phyloP scores from a whole-genome alignment of 2,888 invertebrate genomes.

The Apantesis nais region DNA sequence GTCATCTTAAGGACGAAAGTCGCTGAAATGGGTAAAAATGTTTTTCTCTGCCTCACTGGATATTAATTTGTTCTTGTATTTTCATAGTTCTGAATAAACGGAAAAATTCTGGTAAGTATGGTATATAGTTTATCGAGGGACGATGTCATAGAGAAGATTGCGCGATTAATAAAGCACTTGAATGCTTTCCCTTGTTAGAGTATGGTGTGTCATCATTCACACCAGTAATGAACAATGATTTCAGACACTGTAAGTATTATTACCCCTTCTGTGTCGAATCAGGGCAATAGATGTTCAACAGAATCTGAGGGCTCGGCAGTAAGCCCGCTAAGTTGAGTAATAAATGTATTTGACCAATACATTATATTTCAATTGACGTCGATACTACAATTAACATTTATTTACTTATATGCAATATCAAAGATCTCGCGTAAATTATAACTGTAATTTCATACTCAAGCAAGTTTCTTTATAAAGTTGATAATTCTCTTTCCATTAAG shows the following conservation, averaged over 20 bases:
- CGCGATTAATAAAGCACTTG: too few species aligned
- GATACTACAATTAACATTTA: too few species aligned
- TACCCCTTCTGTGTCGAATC: background rate
- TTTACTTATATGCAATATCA: too few species aligned
- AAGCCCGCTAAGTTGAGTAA: too few species aligned
- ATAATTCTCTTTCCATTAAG: conserved; percentile 19
- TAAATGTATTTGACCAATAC: too few species aligned
- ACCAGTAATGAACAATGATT: too few species aligned
- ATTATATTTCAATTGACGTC: too few species aligned
- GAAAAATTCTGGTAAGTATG: background rate
- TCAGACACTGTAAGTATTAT: too few species aligned
- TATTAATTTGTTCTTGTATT: background rate
- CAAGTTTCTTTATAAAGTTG: conserved; percentile 4
- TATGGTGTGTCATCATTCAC: too few species aligned
- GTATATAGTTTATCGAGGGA: background rate
- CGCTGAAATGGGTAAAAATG: background rate
- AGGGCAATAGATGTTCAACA: background rate
- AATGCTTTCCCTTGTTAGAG: too few species aligned
- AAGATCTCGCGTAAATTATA: background rate
- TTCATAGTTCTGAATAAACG: too few species aligned
- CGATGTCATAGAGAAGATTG: too few species aligned
- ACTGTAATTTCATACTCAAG: background rate
- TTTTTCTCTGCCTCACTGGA: background rate
- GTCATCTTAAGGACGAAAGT: background rate
- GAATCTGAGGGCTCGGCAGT: background rate